A percentile compares a stretch with the other conserved stretches of the same genome.
phyloP scores from a whole-genome alignment of 2,113 vertebrate genomes.

The Apaloderma vittatum region DNA sequence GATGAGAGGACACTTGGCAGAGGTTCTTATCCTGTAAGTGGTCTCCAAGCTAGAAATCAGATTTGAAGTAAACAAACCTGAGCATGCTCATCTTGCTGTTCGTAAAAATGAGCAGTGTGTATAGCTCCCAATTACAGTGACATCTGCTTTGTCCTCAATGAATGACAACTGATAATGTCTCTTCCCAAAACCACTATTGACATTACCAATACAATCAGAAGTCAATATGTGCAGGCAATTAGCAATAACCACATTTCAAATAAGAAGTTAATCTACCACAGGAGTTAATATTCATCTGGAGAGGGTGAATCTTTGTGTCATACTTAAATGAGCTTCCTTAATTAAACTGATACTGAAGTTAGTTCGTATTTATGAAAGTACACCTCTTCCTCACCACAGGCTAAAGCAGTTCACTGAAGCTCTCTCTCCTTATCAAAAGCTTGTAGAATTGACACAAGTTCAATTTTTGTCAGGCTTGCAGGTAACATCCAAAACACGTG shows the following conservation, averaged over 20 bases:
- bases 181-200: slow-evolving; percentile 22
- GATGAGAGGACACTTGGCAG: not conserved
- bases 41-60: not conserved
- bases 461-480: not conserved
- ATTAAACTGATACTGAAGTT: slow-evolving; percentile 55
- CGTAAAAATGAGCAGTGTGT: not conserved
- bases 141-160: slow-evolving; percentile 1
- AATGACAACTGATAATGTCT: slow-evolving; percentile 19
- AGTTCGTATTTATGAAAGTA: slow-evolving; percentile 32
- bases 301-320: not conserved
- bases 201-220: slow-evolving; percentile 2
- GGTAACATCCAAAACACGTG: fast-evolving
- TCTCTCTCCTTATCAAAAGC: not conserved
- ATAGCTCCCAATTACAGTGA: slow-evolving; percentile 12
- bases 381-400: slow-evolving; percentile 2
- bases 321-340: slow-evolving; percentile 62
- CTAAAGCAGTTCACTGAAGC: not conserved
- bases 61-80: slow-evolving; percentile 3
- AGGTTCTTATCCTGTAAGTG: not conserved
- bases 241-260: slow-evolving; percentile 36
- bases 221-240: slow-evolving; percentile 36
- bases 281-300: slow-evolving; percentile 46
- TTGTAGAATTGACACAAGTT: not conserved
- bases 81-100: not conserved
- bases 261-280: not conserved